Base-by-base conservation (phyloP, 1,140 invertebrate genomes). In the Homalodisca vitripennis region DNA sequence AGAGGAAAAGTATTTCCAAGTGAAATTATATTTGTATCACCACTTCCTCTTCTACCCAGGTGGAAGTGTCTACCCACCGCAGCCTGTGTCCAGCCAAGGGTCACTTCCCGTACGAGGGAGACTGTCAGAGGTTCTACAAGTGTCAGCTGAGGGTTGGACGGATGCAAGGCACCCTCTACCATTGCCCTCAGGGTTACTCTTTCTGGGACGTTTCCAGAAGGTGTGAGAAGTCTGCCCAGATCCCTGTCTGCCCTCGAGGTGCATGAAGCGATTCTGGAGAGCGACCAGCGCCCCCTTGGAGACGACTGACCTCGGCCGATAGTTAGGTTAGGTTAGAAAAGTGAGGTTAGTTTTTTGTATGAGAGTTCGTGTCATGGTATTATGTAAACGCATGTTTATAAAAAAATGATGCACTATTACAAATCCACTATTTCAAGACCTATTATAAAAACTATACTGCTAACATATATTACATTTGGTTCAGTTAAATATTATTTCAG, bases 131-230 rank as follows among this genome's bases (percentile, higher is more conserved):
- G 1, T 93, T 93, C 77, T 82, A 91, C 62, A 93, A 90, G 78
- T 94, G 92, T 77, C 80, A 80, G 70, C 77, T 82, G 51, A 78
- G 75, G 0, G 77, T 80, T 51, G 77, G 80, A 32, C 83, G 77
- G 64, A 79, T 93, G 71, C 83, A 87, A 75, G 91, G 76, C 75
- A 86, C 86, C 68, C 78, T 93, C 10, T 89, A 88, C 77, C 87
- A 88, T 75, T 94, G 92, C 80, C 92, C 92, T 0, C 79, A 86
- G 76, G 85, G 86, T 10, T 92, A 87, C 73, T 82, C 87, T 0
- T 94, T 88, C 75, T 93, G 90, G 88, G 84, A 87, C 41, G 84
- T 89, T 0, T 92, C 90, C 69, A 84, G 87, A 77, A 84, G 88
- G 74, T 94, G 92, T 74, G 90, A 93, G 79, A 80, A 82, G 60